A percentile compares a stretch with the other conserved stretches of the same genome.
phyloP scores from a whole-genome alignment of 2,113 vertebrate genomes.

The Himantopus leucocephalus region DNA sequence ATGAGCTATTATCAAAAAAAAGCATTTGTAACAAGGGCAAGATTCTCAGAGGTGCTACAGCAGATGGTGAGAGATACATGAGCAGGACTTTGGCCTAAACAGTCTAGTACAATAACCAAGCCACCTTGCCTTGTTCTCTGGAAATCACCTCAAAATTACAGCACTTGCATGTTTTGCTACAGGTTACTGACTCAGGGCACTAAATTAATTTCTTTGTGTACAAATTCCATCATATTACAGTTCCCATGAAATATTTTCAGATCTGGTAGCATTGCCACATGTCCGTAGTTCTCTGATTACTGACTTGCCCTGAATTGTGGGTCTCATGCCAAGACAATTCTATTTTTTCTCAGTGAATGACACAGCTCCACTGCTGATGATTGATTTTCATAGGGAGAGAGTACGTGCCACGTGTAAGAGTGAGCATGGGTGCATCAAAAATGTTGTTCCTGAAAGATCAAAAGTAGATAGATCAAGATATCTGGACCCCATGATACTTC shows the following conservation, averaged over 20 bases:
- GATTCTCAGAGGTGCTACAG: neutral
- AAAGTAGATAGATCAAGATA: constrained; percentile 3
- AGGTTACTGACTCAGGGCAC: neutral
- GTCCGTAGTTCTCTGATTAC: neutral
- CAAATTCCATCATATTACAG: neutral
- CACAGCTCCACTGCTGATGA: neutral
- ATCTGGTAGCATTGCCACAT: neutral
- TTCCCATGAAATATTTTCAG: neutral
- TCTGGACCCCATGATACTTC: neutral
- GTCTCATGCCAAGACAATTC: constrained; percentile 18
- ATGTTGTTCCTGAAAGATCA: neutral
- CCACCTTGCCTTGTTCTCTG: neutral
- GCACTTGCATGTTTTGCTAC: neutral
- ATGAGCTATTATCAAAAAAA: neutral
- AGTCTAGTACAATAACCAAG: neutral
- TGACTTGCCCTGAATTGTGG: neutral
- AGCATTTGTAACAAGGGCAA: neutral
- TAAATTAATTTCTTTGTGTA: neutral
- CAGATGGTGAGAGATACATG: neutral
- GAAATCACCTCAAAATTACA: neutral
- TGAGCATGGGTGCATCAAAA: neutral
- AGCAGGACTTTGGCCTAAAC: neutral
- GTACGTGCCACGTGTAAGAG: neutral
- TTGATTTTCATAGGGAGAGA: constrained; percentile 33
- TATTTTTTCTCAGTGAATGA: constrained; percentile 45